phyloP scores from a whole-genome alignment of 2,113 vertebrate species.

The Benitochromis conjunctus region DNA sequence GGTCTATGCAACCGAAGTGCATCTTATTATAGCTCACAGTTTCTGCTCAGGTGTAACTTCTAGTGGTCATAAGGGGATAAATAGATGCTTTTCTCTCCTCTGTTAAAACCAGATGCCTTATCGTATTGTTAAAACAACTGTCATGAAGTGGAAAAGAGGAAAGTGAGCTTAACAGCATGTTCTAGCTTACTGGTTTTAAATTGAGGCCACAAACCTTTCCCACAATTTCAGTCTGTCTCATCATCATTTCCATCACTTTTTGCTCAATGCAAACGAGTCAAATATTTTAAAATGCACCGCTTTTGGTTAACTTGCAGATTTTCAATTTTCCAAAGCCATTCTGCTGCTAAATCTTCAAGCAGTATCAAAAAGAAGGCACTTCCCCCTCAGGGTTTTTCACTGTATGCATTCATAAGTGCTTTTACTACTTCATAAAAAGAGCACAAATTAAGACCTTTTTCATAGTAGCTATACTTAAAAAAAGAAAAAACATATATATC shows the following conservation, averaged over 20 bases:
- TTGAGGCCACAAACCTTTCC: background rate
- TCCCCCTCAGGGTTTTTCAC: fast-evolving
- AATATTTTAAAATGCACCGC: fast-evolving
- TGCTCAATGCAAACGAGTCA: background rate
- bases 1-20: background rate
- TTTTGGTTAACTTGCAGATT: background rate
- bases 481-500: background rate
- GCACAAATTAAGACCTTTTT: background rate
- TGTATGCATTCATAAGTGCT: background rate
- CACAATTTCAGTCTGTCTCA: background rate
- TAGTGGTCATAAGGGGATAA: background rate
- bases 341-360: background rate
- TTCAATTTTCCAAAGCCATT: background rate
- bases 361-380: background rate
- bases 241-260: background rate
- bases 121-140: background rate
- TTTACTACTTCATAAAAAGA: background rate
- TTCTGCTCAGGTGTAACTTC: background rate
- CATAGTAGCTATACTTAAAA: background rate
- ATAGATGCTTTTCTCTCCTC: background rate
- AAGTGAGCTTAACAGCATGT: background rate
- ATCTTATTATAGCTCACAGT: background rate
- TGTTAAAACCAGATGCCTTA: background rate
- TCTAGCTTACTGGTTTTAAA: background rate
- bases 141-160: background rate